Conservation (phyloP, 2,113 vertebrate genomes). For the Zosterops lateralis region DNA sequence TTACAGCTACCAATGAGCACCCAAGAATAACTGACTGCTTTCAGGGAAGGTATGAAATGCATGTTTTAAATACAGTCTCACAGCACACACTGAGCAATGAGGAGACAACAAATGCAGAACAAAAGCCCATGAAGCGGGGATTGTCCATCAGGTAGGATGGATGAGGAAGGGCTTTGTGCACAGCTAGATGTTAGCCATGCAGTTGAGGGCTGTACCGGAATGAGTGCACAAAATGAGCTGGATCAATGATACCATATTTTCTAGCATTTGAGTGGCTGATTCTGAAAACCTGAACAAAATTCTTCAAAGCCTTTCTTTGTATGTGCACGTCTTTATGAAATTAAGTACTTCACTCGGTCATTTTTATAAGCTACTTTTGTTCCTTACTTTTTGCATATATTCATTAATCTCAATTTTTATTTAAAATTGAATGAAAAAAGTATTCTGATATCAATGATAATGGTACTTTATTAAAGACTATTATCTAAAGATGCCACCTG, state of each 20-base stretch:
- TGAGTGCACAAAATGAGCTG: background rate
- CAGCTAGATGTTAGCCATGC: background rate
- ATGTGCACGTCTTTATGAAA: background rate
- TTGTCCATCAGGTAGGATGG: background rate
- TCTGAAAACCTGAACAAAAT: background rate
- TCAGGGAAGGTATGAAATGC: background rate
- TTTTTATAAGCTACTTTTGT: background rate
- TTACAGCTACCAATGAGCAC: background rate
- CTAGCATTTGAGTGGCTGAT: background rate
- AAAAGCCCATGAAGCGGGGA: background rate
- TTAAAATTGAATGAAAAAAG: slow-evolving; percentile 8
- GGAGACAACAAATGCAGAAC: background rate
- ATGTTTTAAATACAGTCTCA: background rate
- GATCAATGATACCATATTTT: background rate
- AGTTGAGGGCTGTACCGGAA: background rate
- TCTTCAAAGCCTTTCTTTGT: background rate
- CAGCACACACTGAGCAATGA: background rate
- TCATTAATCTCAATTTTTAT: slow-evolving; percentile 10
- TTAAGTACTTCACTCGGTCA: background rate
- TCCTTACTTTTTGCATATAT: background rate
- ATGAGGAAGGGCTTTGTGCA: background rate
- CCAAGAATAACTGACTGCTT: background rate
- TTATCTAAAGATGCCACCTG: background rate
- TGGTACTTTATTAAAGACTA: background rate
- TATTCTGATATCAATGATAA: background rate